phyloP scores from a whole-genome alignment of 2,797 vertebrate genomes.

The Momotus momota region DNA sequence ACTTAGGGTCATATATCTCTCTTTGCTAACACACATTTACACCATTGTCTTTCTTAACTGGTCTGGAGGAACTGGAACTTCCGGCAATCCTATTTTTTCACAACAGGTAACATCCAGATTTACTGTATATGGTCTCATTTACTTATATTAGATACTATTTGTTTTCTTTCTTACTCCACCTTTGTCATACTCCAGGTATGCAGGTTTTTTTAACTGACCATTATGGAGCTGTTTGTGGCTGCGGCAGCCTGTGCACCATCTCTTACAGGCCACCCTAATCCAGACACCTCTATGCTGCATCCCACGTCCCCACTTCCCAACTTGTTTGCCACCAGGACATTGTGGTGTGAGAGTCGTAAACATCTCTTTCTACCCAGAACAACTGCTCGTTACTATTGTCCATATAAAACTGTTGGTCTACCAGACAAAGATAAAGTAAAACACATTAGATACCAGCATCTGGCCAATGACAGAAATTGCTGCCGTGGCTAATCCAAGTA shows the following conservation, averaged over 20 bases:
- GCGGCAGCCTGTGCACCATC: not conserved
- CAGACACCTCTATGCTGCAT: accelerated
- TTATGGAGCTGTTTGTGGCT: not conserved
- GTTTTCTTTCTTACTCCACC: not conserved
- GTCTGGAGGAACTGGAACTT: not conserved
- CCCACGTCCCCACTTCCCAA: not conserved
- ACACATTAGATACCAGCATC: too few species aligned
- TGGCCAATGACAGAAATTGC: not conserved
- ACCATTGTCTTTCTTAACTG: not conserved
- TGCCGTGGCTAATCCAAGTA: not conserved
- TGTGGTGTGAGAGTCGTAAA: not conserved
- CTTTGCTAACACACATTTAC: not conserved
- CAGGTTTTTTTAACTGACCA: not conserved
- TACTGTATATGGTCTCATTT: not conserved
- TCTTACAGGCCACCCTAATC: not conserved
- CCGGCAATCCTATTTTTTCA: too few species aligned
- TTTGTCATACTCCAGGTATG: not conserved
- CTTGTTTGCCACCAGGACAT: accelerated
- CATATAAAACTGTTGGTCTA: not conserved
- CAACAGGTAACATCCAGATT: not conserved
- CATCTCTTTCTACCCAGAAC: not conserved
- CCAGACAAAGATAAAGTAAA: not conserved
- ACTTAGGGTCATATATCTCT: not conserved
- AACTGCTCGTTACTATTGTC: not conserved
- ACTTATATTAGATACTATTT: not conserved